phyloP scores from a whole-genome alignment of 2,113 vertebrate species.

The Sphyrna mokarran region DNA sequence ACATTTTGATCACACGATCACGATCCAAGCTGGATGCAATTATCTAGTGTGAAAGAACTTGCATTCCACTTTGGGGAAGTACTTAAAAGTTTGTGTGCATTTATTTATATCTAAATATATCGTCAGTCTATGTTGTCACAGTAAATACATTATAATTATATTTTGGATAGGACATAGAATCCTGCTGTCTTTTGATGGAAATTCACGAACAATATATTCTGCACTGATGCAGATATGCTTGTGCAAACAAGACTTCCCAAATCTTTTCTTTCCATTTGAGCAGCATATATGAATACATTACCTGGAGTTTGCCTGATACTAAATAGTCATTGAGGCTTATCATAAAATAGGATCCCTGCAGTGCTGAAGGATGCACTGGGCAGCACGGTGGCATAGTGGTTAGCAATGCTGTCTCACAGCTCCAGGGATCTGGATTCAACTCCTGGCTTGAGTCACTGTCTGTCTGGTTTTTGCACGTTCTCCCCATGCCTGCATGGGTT shows the following conservation, averaged over 20 bases:
- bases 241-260: not conserved
- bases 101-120: not conserved
- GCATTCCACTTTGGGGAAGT: not conserved
- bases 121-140: not conserved
- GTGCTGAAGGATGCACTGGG: no score
- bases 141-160: not conserved
- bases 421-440: no score
- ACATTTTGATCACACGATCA: not conserved
- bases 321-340: not conserved
- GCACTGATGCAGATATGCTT: not conserved
- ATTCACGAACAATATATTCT: not conserved
- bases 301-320: not conserved
- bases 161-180: not conserved
- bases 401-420: no score
- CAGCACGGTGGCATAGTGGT: no score
- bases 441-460: no score
- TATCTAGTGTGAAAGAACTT: not conserved
- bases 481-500: no score
- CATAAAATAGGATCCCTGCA: no score
- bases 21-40: not conserved
- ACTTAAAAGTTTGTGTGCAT: not conserved
- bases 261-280: not conserved
- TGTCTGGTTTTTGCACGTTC: no score
- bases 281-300: not conserved
- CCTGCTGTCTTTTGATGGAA: not conserved